Base-by-base conservation (phyloP, 2,797 vertebrate species). In the Channallabes apus region DNA sequence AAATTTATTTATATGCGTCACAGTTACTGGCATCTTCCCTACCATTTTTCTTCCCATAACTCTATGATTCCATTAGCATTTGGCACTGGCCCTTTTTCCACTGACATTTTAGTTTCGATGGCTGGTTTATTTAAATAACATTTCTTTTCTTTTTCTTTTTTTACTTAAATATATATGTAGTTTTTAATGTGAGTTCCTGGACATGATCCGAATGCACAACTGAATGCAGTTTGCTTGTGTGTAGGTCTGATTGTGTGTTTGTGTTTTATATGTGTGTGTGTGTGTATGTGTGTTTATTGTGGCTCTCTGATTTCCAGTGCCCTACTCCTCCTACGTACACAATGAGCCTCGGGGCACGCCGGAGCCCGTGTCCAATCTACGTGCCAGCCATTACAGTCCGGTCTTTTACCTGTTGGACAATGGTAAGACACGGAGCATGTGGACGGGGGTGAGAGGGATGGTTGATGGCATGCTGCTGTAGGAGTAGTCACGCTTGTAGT, bases 381-480 rank as follows among this genome's bases (percentile, higher is more conserved):
- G 94, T 90, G 91, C 95, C 93, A 94, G 94, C 91, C 95, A 95
- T 94, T 94, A 93, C 95, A 95, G 94, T 93, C 94, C 95, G 88
- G 95, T 96, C 89, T 96, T 95, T 95, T 95, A 96, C 94, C 94
- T 96, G 87, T 92, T 96, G 94, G 95, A 96, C 92, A 96, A 95
- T 94, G 95, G 95, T 96, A 96, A 96, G 95, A 93, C 76, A 12
- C 79, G 64, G 79, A 51, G 77, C 85, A 54, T 54, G 75, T 51
- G 38, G 68, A 58, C 38, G 61, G 46, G 61, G 82, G 84, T 80
- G 80, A 76, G 83, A 72, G 76, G 75, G 81, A 71, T 84, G 58
- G 81, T 71, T 81, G 59, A 82, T 80, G 68, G 89, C 89, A 89
- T 89, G 89, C 86, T 78, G 82, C 86, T 83, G 87, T 89, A 88